Evolutionary conservation across 2,797 vertebrate genomes (phyloP).

Genomic region (Holocentrus rufus): DNA sequence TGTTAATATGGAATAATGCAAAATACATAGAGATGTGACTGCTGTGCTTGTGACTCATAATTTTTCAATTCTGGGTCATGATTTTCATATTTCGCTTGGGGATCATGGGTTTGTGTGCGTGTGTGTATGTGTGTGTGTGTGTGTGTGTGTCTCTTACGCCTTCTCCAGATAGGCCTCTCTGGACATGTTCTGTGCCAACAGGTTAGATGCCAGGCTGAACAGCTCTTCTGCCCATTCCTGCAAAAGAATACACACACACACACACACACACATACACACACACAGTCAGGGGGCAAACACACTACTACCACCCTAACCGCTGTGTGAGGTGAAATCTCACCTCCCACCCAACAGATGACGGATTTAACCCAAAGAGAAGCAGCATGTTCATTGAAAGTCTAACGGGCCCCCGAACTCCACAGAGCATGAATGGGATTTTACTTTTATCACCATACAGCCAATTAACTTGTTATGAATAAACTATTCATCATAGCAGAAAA

Average conservation of each 20-base stretch:
- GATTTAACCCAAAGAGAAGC: slow-evolving; percentile 4
- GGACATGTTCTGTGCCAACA: slow-evolving; percentile 97
- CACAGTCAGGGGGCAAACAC: not conserved
- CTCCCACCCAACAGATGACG: slow-evolving; percentile 11
- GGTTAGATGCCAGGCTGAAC: slow-evolving; percentile 94
- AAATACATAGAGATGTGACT: not conserved
- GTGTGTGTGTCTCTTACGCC: slow-evolving; percentile 83
- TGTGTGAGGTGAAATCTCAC: not conserved
- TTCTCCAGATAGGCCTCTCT: slow-evolving; percentile 96
- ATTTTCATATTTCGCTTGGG: slow-evolving; percentile 42
- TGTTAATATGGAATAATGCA: slow-evolving; percentile 18
- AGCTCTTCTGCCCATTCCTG: slow-evolving; percentile 98
- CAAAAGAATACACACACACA: slow-evolving; percentile 57
- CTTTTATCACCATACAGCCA: slow-evolving; percentile 6
- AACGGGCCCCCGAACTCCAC: not conserved
- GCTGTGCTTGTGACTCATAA: not conserved
- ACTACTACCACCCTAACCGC: not conserved
- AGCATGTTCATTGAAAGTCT: slow-evolving; percentile 1
- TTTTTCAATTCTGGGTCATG: slow-evolving; percentile 4
- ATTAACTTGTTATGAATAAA: not conserved
- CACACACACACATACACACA: slow-evolving; percentile 12
- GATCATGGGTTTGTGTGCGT: not conserved
- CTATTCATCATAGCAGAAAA: not conserved
- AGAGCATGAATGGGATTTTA: not conserved
- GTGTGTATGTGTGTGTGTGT: slow-evolving; percentile 15